Conservation (phyloP, 2,797 vertebrate species). For the Myotis vivesi region DNA sequence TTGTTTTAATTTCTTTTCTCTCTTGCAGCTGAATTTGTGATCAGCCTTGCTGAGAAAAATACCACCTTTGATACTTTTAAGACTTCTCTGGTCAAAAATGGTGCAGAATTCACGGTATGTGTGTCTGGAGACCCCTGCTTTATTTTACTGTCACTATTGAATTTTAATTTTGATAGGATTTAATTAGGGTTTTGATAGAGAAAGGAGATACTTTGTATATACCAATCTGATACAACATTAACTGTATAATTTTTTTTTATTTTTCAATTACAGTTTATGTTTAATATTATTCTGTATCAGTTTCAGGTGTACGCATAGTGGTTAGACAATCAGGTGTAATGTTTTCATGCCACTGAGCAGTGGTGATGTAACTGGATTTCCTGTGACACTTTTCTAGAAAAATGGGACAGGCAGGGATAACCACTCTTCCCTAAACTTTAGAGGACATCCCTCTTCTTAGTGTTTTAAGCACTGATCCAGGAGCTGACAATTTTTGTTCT, state of each 20-base stretch:
- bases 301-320: not conserved
- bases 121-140: not conserved
- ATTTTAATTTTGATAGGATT: constrained; percentile 44
- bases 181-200: not conserved
- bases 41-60: constrained; percentile 94
- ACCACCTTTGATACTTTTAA: constrained; percentile 93
- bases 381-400: not conserved
- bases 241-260: constrained; percentile 2
- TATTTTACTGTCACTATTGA: not conserved
- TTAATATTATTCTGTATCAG: not conserved
- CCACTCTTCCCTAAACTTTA: not conserved
- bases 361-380: accelerated
- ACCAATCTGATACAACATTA: not conserved
- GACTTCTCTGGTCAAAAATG: constrained; percentile 91
- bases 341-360: not conserved
- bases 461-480: not conserved
- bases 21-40: constrained; percentile 94
- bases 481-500: not conserved
- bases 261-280: not conserved
- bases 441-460: not conserved
- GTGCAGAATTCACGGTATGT: constrained; percentile 97
- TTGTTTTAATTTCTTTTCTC: constrained; percentile 12
- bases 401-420: not conserved
- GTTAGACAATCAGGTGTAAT: not conserved
- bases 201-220: not conserved